Conservation (phyloP, 2,113 vertebrate genomes). For the Anoura caudifer region DNA sequence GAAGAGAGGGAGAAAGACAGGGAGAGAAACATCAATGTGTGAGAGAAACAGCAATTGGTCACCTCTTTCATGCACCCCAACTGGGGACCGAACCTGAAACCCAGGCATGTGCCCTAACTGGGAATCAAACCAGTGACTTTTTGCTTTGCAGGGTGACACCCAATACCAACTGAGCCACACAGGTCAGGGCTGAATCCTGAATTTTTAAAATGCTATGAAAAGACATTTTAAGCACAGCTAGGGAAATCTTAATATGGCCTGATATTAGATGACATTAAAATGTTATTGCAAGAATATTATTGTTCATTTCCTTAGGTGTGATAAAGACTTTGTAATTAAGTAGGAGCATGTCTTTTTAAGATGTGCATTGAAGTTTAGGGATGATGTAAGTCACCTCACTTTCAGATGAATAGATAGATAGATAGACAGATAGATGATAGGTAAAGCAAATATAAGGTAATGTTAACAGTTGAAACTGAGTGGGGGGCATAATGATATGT, state of each 20-base stretch:
- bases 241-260: background rate
- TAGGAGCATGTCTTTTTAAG: background rate
- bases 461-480: slow-evolving; percentile 22
- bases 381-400: background rate
- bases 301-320: slow-evolving; percentile 9
- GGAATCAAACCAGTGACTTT: too few species aligned
- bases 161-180: too few species aligned
- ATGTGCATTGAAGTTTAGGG: background rate
- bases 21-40: too few species aligned
- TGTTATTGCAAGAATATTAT: slow-evolving; percentile 16
- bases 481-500: background rate
- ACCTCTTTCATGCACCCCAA: too few species aligned
- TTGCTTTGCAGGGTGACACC: too few species aligned
- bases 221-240: background rate
- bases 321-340: background rate
- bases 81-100: too few species aligned
- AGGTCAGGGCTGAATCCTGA: too few species aligned
- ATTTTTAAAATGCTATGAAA: background rate
- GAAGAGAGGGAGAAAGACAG: too few species aligned
- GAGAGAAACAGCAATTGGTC: too few species aligned
- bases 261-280: slow-evolving; percentile 23
- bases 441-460: background rate
- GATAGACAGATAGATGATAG: background rate
- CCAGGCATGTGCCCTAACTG: too few species aligned
- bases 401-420: background rate